Conservation (phyloP, 2,888 invertebrate species). For the Nemapogon koenigi region DNA sequence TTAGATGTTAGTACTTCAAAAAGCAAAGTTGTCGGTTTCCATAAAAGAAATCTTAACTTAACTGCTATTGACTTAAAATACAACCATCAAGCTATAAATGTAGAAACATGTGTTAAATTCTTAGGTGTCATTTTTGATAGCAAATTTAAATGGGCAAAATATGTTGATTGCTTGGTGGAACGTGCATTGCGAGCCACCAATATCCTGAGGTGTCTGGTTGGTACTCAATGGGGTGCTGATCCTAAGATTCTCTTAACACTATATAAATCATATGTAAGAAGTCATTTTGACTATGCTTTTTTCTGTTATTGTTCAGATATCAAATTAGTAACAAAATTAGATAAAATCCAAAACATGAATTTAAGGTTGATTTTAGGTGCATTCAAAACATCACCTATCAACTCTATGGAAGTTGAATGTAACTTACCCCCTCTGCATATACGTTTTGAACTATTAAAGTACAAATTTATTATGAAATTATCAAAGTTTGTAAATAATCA, state of each 20-base stretch:
- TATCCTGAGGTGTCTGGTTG: background rate
- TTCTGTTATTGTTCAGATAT: background rate
- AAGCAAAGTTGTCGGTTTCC: slow-evolving; percentile 9
- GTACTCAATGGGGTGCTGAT: slow-evolving; percentile 6
- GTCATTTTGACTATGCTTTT: slow-evolving; percentile 3
- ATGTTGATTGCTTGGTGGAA: slow-evolving; percentile 1
- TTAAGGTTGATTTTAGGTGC: slow-evolving; percentile 2
- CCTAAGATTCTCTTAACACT: slow-evolving; percentile 1
- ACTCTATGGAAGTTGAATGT: slow-evolving; percentile 3
- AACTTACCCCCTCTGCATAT: background rate
- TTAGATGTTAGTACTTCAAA: slow-evolving; percentile 2
- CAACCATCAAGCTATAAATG: background rate
- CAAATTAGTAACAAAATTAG: background rate
- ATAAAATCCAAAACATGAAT: slow-evolving; percentile 2
- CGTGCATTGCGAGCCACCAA: background rate
- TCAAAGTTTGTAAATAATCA: background rate
- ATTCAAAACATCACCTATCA: slow-evolving; percentile 3
- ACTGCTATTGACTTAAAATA: background rate
- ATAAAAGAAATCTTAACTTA: background rate
- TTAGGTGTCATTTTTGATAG: background rate
- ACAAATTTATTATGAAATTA: slow-evolving; percentile 1
- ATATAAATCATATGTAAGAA: slow-evolving; percentile 3
- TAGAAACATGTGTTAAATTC: background rate
- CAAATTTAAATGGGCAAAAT: background rate
- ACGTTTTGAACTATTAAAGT: slow-evolving; percentile 1